A percentile compares a stretch with the other conserved stretches of the same genome.
These are phyloP conservation scores for Sander vitreus DNA, from an alignment of 2,113 vertebrate species.

Conservation along the genomic window DNA sequence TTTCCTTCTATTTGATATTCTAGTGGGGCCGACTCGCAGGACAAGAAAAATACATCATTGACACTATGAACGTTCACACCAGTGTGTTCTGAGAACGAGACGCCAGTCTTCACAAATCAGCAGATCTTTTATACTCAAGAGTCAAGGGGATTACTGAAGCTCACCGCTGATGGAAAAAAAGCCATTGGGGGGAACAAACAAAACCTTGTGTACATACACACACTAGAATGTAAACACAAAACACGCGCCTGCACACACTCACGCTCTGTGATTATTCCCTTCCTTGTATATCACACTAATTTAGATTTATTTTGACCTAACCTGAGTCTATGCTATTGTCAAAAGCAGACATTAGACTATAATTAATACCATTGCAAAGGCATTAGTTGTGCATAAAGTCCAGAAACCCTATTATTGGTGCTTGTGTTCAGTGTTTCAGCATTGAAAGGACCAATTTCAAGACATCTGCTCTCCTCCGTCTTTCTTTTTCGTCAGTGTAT, in stretches of 20 bases:
- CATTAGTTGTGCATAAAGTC: not conserved
- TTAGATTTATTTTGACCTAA: not conserved
- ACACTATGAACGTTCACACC: conserved; percentile 12
- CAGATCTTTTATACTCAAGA: conserved; percentile 8
- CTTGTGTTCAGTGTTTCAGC: not conserved
- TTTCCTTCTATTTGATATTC: conserved; percentile 19
- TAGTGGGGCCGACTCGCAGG: not conserved
- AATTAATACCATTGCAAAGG: not conserved
- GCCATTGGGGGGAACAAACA: conserved; percentile 21
- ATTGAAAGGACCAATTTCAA: not conserved
- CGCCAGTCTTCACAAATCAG: conserved; percentile 34
- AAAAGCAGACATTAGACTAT: not conserved
- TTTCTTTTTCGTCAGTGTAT: not conserved
- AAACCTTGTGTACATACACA: conserved; percentile 2
- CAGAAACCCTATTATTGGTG: not conserved
- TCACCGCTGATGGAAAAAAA: conserved; percentile 30
- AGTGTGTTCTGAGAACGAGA: conserved; percentile 5
- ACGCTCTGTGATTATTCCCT: not conserved
- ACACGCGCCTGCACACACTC: not conserved
- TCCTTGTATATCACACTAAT: not conserved
- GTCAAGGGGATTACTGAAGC: conserved; percentile 27
- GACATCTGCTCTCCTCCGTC: not conserved
- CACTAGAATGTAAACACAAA: not conserved
- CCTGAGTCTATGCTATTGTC: not conserved
- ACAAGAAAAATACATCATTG: not conserved